These are phyloP conservation scores for Rhipidura dahli DNA, from an alignment of 2,113 vertebrate species.

Conservation along the genomic window DNA sequence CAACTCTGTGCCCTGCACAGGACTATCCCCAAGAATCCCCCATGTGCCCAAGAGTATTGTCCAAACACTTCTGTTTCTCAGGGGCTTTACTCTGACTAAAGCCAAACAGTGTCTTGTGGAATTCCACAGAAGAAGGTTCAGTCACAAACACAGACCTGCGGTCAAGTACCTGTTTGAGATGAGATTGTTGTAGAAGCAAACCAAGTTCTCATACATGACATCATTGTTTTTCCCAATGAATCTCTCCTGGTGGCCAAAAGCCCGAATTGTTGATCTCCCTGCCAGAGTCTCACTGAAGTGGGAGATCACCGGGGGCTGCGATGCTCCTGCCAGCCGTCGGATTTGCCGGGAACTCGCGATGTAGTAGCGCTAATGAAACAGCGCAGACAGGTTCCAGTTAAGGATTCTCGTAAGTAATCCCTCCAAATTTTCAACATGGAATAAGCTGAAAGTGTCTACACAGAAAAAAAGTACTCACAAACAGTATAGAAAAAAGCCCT, in stretches of 20 bases:
- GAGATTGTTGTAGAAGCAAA: conserved; percentile 72
- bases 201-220: conserved; percentile 62
- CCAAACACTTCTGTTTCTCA: background rate
- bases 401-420: background rate
- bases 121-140: background rate
- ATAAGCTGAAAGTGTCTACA: background rate
- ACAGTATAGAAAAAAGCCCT: background rate
- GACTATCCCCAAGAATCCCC: background rate
- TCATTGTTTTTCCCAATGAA: conserved; percentile 63
- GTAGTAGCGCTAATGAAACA: conserved; percentile 52
- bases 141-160: background rate
- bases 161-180: conserved; percentile 64
- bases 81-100: background rate
- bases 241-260: conserved; percentile 63
- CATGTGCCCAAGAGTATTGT: background rate
- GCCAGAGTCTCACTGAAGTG: conserved; percentile 64
- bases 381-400: background rate
- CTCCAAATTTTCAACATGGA: background rate
- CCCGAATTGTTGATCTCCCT: conserved; percentile 47
- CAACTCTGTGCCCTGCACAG: background rate
- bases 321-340: conserved; percentile 18
- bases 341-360: conserved; percentile 57
- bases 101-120: background rate
- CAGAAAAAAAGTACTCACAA: background rate
- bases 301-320: conserved; percentile 51